phyloP scores from a whole-genome alignment of 2,797 vertebrate species.

The Propithecus deckenii region DNA sequence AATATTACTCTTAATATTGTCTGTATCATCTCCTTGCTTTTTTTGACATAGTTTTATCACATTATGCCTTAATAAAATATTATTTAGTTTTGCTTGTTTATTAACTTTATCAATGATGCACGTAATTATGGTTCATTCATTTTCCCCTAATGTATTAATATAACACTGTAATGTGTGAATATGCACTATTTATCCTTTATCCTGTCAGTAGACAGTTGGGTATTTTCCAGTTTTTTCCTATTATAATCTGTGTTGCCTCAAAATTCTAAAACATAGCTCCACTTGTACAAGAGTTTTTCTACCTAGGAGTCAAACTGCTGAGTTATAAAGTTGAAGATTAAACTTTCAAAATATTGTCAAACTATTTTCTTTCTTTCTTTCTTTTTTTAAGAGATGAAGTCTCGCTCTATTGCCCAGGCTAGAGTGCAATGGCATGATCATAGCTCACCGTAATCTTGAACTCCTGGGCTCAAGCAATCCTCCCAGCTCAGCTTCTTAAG shows the following conservation, averaged over 20 bases:
- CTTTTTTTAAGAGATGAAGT: no score
- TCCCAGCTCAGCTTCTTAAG: no score
- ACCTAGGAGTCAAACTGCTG: not conserved
- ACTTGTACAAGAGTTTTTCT: not conserved
- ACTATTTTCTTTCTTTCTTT: no score
- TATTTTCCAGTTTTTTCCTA: not conserved
- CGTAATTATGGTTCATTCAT: constrained; percentile 44
- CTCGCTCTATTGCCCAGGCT: no score
- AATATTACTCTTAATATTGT: not conserved
- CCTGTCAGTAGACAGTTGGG: not conserved
- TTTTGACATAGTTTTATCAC: constrained; percentile 5
- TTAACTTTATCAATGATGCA: constrained; percentile 55
- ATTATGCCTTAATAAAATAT: constrained; percentile 17
- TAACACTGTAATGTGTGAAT: constrained; percentile 5
- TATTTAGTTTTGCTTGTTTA: constrained; percentile 28
- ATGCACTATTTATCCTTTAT: constrained; percentile 26
- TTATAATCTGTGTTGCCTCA: not conserved
- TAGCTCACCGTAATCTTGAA: no score
- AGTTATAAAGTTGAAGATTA: not conserved
- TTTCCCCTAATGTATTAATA: not conserved
- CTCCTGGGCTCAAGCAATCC: no score
- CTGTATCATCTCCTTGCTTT: not conserved
- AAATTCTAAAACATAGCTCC: not conserved
- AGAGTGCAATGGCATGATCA: no score
- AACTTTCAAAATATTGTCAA: constrained; percentile 17